Base-by-base conservation (phyloP, 1,140 invertebrate species). In the Drosophila baimaii region DNA sequence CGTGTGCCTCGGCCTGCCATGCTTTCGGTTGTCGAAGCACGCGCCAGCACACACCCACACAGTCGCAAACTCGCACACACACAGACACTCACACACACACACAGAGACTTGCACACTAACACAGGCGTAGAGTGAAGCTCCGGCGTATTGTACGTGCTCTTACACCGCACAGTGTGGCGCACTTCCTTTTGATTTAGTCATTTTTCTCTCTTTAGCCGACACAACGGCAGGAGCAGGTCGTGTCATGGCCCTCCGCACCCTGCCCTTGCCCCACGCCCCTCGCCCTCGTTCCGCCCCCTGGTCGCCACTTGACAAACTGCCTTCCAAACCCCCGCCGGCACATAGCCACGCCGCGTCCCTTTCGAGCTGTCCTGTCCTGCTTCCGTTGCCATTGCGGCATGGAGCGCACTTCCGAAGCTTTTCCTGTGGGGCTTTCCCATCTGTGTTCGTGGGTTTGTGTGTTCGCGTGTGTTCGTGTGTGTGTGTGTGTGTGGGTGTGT, bases 121-220 rank as follows among this genome's bases (percentile, higher is more conserved):
- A 68, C 39, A 37, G 44, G 19, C 35, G 61, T 10, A 23, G 52
- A 68, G 52, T 68, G 62, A 41, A 57, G 65, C 41, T 59, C 55
- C 51, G 74, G 58, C 66, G 80, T 84, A 80, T 84, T 84, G 84
- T 81, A 90, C 77, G 81, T 89, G 85, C 85, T 90, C 73, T 75
- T 84, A 90, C 84, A 72, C 84, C 79, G 78, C 86, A 75, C 88
- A 77, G 77, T 83, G 79, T 90, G 80, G 79, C 89, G 83, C 78
- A 90, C 89, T 90, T 90, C 89, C 89, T 90, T 71, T 90, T 90
- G 89, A 90, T 90, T 90, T 90, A 90, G 89, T 90, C 89, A 90
- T 90, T 90, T 90, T 90, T 90, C 89, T 90, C 89, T 89, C 83
- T 90, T 90, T 90, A 90, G 84, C 84, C 77, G 83, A 77, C 83